Conservation (phyloP, 2,888 invertebrate species). For the Sepioteuthis lessoniana region DNA sequence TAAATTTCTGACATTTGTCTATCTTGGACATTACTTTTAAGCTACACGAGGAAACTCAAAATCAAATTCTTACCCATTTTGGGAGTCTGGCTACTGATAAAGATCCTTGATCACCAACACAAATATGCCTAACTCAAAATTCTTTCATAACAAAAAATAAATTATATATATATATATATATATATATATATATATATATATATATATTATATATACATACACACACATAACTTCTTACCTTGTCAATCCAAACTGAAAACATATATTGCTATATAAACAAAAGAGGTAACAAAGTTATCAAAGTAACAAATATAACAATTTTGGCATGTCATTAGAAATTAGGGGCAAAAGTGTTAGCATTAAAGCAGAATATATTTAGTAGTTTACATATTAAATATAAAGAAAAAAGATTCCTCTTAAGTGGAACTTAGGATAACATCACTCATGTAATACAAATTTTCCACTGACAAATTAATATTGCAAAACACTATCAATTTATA, state of each 20-base stretch:
- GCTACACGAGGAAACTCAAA: neutral
- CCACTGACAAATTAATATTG: no score
- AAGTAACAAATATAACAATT: neutral
- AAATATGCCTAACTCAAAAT: neutral
- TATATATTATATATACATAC: neutral
- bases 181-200: no score
- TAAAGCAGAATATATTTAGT: neutral
- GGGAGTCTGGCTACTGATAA: neutral
- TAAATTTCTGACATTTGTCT: neutral
- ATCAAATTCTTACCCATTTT: neutral
- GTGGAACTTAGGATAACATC: neutral
- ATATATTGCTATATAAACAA: neutral
- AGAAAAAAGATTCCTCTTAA: neutral
- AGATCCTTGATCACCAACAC: neutral
- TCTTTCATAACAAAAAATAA: neutral
- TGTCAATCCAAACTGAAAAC: neutral
- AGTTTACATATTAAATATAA: neutral
- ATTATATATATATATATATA: no score
- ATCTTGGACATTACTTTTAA: neutral
- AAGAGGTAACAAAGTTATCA: neutral
- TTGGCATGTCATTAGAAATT: slow-evolving; percentile 23
- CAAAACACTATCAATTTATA: no score
- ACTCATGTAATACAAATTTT: no score
- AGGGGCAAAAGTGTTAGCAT: neutral
- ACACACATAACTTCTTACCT: neutral